Evolutionary conservation across 2,113 vertebrate species (phyloP).

Genomic region (Eubucco bourcierii): DNA sequence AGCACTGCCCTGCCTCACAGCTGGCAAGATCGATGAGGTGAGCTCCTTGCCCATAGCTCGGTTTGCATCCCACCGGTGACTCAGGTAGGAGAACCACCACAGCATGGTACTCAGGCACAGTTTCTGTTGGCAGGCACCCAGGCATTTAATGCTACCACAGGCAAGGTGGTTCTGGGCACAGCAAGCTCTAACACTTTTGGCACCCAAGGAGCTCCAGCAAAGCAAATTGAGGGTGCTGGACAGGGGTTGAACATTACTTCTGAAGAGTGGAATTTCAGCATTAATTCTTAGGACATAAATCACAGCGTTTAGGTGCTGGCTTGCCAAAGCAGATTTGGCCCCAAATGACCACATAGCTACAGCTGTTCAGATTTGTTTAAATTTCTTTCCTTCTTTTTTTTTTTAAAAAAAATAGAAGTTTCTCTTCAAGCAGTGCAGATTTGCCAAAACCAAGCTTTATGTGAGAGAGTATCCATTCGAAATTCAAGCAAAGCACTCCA

Average conservation of each 20-base stretch:
- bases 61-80: accelerated
- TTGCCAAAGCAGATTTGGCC: not conserved
- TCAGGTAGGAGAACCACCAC: not conserved
- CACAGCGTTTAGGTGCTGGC: not conserved
- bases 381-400: not conserved
- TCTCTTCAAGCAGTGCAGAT: not conserved
- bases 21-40: accelerated
- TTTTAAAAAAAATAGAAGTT: not conserved
- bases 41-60: accelerated
- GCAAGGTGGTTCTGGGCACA: not conserved
- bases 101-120: accelerated
- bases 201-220: accelerated
- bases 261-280: not conserved
- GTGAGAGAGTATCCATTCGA: not conserved
- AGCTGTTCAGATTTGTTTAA: not conserved
- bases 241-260: not conserved
- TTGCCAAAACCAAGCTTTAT: not conserved
- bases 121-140: accelerated
- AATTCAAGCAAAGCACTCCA: not conserved
- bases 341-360: not conserved
- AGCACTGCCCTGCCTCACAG: not conserved
- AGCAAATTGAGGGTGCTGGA: not conserved
- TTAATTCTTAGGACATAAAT: not conserved
- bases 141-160: not conserved
- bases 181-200: not conserved